Conservation (phyloP, 1,140 invertebrate genomes). For the Melitaea cinxia region DNA sequence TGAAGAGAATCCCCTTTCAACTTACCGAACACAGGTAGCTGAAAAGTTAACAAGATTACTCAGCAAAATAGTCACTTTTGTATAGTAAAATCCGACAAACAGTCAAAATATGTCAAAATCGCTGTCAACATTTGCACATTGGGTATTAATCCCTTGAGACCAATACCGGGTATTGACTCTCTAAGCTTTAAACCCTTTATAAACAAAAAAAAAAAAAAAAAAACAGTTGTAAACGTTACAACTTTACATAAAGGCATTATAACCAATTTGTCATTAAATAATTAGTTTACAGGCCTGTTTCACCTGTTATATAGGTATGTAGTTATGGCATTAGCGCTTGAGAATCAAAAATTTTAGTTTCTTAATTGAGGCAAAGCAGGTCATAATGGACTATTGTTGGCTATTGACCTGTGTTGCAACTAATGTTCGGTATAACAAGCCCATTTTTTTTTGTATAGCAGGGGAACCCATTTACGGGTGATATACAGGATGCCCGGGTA, state of each 20-base stretch:
- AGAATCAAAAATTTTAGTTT: too few relatives aligned
- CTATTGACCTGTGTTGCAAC: too few relatives aligned
- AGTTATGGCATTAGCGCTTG: too few relatives aligned
- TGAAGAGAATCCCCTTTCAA: neutral
- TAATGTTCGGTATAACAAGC: too few relatives aligned
- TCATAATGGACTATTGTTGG: too few relatives aligned
- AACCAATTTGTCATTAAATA: neutral
- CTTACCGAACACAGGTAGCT: constrained; percentile 51
- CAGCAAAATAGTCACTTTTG: constrained; percentile 45
- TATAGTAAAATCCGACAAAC: constrained; percentile 45
- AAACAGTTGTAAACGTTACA: neutral
- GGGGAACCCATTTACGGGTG: too few relatives aligned
- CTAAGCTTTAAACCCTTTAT: constrained; percentile 26
- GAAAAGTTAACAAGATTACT: constrained; percentile 56
- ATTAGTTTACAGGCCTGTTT: neutral
- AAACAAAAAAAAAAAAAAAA: too few relatives aligned
- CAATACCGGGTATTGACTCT: constrained; percentile 11
- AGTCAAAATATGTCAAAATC: constrained; percentile 75
- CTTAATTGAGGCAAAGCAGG: too few relatives aligned
- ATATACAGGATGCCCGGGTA: too few relatives aligned
- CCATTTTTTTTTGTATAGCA: too few relatives aligned
- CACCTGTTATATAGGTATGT: too few relatives aligned
- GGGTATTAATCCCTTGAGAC: constrained; percentile 44
- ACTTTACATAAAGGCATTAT: neutral
- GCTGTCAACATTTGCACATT: constrained; percentile 58